Evolutionary conservation across 2,888 invertebrate species (phyloP), one percentile per base, ranked within the genome.

Genomic region (Agrilus biguttatus): DNA sequence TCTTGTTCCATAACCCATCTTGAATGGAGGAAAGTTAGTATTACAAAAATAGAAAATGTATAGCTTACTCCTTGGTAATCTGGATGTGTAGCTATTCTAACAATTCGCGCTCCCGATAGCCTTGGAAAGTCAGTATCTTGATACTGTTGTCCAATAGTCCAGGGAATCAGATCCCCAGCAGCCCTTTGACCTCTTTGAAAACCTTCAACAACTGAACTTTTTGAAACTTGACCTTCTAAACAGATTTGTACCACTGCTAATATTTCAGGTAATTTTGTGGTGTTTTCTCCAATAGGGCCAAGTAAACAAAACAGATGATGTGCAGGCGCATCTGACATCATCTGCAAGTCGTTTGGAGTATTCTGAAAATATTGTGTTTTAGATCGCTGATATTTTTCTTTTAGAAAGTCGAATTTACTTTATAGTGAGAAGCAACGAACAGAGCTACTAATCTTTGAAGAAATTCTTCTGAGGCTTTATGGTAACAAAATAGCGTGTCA

Each of bases 281-380:
- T 71, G 54, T 77, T 76, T 0, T 80, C 72, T 54, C 83, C 75
- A 1, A 90, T 78, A 0, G 97, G 96, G 0, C 88, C 87, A 48
- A 97, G 71, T 34, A 99, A 70, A 51, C 93, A 95, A 69, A 97
- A 99, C 43, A 99, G 66, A 63, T 95, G 90, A 69, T 99, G 98
- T 1, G 95, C 95, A 0, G 98, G 97, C 13, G 98, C 97, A 68
- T 99, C 98, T 12, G 96, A 92, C 70, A 99, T 76, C 76, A 98
- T 82, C 70, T 98, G 97, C 36, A 98, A 72, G 71, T 99, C 98
- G 68, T 99, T 96, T 0, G 98, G 98, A 44, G 89, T 89, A 70
- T 98, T 99, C 80, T 86, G 66, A 42, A 57, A 58, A 49, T 40
- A 12, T 14, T 14, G 23, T n/a, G 5, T n/a, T n/a, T 40, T 32